phyloP scores from a whole-genome alignment of 2,113 vertebrate genomes.

The Meleagris gallopavo region DNA sequence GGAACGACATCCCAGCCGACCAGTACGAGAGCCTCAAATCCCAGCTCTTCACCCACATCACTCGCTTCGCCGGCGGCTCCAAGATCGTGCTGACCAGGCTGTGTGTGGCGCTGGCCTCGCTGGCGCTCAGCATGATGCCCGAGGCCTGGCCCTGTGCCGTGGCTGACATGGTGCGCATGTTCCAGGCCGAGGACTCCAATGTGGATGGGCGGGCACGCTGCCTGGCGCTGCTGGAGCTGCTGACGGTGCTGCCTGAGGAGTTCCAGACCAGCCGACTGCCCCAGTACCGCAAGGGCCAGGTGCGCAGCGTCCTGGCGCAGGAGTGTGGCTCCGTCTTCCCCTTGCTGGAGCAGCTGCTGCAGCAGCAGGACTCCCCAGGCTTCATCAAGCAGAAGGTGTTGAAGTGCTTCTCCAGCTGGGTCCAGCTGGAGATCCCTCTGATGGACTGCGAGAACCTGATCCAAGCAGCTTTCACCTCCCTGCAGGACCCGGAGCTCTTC shows the following conservation, averaged over 20 bases:
- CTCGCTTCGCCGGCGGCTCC: slow-evolving; percentile 92
- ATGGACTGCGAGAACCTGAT: slow-evolving; percentile 94
- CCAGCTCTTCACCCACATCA: slow-evolving; percentile 97
- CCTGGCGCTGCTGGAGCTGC: slow-evolving; percentile 93
- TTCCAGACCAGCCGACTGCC: slow-evolving; percentile 98
- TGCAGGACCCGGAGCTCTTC: slow-evolving; percentile 95
- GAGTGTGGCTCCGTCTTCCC: slow-evolving; percentile 94
- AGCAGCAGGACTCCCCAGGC: slow-evolving; percentile 91
- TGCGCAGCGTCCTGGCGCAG: slow-evolving; percentile 90
- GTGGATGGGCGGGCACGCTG: slow-evolving; percentile 94
- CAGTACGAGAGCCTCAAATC: slow-evolving; percentile 97
- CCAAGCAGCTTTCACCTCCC: slow-evolving; percentile 91
- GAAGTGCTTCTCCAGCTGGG: slow-evolving; percentile 99
- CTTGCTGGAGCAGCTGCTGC: slow-evolving; percentile 93
- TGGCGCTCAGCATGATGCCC: slow-evolving; percentile 98
- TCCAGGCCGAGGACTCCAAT: slow-evolving; percentile 93
- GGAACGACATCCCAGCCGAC: slow-evolving; percentile 95
- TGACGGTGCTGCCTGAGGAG: slow-evolving; percentile 97
- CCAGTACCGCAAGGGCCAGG: slow-evolving; percentile 94
- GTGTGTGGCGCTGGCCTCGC: slow-evolving; percentile 94
- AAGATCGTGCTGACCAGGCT: slow-evolving; percentile 98
- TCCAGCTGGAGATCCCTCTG: slow-evolving; percentile 94
- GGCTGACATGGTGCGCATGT: slow-evolving; percentile 96
- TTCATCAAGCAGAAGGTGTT: slow-evolving; percentile 97
- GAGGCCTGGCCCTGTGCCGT: slow-evolving; percentile 96